These are phyloP conservation scores for Candidula unifasciata DNA, from an alignment of 2,888 invertebrate genomes.

Conservation along the genomic window DNA sequence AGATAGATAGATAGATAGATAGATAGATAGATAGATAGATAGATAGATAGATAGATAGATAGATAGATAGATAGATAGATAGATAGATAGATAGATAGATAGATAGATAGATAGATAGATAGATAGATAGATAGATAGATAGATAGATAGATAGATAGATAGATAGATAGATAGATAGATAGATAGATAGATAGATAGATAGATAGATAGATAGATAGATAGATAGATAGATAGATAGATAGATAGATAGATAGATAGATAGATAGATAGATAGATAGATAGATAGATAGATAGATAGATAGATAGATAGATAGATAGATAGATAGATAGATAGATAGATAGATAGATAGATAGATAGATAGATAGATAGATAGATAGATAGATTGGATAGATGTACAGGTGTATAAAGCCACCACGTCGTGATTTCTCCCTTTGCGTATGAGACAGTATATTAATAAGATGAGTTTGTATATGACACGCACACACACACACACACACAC, in stretches of 20 bases:
- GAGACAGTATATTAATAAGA: too few species aligned
- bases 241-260: conserved; percentile 13
- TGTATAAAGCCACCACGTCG: too few species aligned
- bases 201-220: neutral
- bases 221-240: neutral
- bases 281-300: conserved; percentile 14
- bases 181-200: neutral
- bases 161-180: neutral
- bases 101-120: conserved; percentile 21
- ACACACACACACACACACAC: too few species aligned
- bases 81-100: conserved; percentile 2
- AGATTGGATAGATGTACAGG: neutral
- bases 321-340: conserved; percentile 7
- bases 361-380: conserved; percentile 2
- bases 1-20: too few species aligned
- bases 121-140: conserved; percentile 18
- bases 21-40: neutral
- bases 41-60: neutral
- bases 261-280: conserved; percentile 21
- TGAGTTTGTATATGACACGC: too few species aligned
- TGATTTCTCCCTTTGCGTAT: too few species aligned
- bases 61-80: conserved; percentile 18
- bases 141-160: neutral
- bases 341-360: neutral
- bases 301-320: conserved; percentile 13